Evolutionary conservation across 2,797 vertebrate species (phyloP).

Genomic region (Pangasius mekongensis): DNA sequence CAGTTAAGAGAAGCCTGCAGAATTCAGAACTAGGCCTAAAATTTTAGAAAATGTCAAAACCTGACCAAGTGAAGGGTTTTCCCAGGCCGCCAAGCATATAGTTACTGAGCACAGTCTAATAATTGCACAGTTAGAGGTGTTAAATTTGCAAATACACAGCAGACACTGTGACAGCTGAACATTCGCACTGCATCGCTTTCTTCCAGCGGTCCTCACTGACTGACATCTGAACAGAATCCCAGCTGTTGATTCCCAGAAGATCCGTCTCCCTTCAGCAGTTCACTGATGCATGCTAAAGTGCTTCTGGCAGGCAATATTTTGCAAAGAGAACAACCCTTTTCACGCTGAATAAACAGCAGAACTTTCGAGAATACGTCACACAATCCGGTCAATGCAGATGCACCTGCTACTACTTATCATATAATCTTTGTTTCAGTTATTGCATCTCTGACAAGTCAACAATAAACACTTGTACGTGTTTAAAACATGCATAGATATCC

Average conservation of each 20-base stretch:
- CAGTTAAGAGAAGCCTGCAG: background rate
- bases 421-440: constrained; percentile 41
- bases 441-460: background rate
- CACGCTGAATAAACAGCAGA: background rate
- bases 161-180: background rate
- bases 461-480: background rate
- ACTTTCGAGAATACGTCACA: background rate
- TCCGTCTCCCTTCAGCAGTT: constrained; percentile 5
- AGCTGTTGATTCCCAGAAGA: background rate
- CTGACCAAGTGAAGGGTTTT: background rate
- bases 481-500: background rate
- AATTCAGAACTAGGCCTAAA: background rate
- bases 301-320: constrained; percentile 39
- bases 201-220: background rate
- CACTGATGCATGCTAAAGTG: constrained; percentile 47
- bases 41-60: background rate
- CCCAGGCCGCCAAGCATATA: background rate
- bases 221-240: constrained; percentile 17
- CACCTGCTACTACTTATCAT: background rate
- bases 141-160: background rate
- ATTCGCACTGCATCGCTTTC: background rate
- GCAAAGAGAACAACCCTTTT: constrained; percentile 22
- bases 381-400: background rate
- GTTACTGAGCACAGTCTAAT: background rate
- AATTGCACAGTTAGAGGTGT: background rate